Evolutionary conservation across 2,113 vertebrate genomes (phyloP), one percentile per base, ranked within the genome.

Genomic region (Percina caprodes): DNA sequence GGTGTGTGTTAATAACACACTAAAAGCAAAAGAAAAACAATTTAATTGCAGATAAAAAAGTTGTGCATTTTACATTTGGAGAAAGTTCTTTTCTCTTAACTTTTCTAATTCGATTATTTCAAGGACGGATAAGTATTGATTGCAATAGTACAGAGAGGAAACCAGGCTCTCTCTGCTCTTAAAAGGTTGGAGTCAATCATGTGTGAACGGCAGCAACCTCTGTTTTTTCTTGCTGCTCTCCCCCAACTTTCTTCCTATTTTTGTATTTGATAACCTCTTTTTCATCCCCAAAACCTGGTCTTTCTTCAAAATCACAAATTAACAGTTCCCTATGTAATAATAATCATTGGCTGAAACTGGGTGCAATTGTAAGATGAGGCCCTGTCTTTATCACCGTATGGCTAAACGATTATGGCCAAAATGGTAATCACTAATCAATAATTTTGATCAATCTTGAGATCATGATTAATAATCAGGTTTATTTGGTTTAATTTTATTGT

Each of bases 181-280:
- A 93, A 97, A 96, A 97, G 95, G 96, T 96, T 97, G 95, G 96
- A 96, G 95, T 96, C 95, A 96, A 95, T 97, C 96, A 96, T 96
- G 96, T 96, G 96, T 97, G 95, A 97, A 97, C 95, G 95, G 97
- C 96, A 96, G 95, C 60, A 80, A 52, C 59, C 71, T 86, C 69
- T 77, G 49, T 86, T 87, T 85, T 75, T 90, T 78, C 71, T 79
- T 86, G 56, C 59, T 69, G 21, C 51, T 60, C 46, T 73, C 60
- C 51, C 46, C 39, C 61, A 52, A 67, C 79, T 23, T 26, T 49
- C 33, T 51, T 74, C 56, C 67, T 24, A 14, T 74, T 49, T 70
- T 66, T 58, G 23, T 16, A 16, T 49, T 68, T 79, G 59, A 82
- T 84, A 84, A 18, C n/a, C 26, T 66, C 39, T 52, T 75, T 62